Percentiles rank a stretch among this genome's conserved stretches.
Evolutionary conservation across 2,797 vertebrate genomes (phyloP).

Genomic region (Crax fasciolata): DNA sequence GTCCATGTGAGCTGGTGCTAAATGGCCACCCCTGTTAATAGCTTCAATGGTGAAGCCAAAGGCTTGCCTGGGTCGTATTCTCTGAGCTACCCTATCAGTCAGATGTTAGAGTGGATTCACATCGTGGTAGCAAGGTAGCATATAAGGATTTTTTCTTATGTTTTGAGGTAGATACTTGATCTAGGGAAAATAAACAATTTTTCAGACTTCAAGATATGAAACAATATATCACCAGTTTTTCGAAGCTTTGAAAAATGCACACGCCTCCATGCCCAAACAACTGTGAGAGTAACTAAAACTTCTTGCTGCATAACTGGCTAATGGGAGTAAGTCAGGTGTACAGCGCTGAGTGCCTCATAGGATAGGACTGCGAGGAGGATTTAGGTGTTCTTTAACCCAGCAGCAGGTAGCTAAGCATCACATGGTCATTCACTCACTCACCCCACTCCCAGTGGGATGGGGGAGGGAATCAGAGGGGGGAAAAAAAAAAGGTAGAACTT

Average conservation of each 20-base stretch:
- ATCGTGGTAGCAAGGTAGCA: not conserved
- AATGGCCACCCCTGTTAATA: not conserved
- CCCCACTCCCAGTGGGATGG: too few species aligned
- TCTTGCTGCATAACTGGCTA: not conserved
- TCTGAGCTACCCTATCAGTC: not conserved
- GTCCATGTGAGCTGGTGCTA: not conserved
- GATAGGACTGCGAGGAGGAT: not conserved
- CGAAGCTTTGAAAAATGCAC: not conserved
- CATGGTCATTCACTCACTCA: too few species aligned
- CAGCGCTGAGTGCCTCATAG: not conserved
- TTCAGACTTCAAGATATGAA: not conserved
- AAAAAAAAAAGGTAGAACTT: too few species aligned
- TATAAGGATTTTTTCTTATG: rapidly evolving
- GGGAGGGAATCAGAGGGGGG: too few species aligned
- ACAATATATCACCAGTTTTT: not conserved
- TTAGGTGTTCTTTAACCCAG: not conserved
- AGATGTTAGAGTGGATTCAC: not conserved
- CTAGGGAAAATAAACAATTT: not conserved
- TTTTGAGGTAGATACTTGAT: not conserved
- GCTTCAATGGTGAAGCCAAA: not conserved
- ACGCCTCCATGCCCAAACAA: rapidly evolving
- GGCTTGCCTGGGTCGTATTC: not conserved
- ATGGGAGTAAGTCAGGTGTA: not conserved
- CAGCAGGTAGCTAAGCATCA: too few species aligned
- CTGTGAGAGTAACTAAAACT: not conserved